Percentiles rank a stretch among this genome's conserved stretches.
Evolutionary conservation across 2,888 invertebrate genomes (phyloP).

Genomic region (Galeruca laticollis): DNA sequence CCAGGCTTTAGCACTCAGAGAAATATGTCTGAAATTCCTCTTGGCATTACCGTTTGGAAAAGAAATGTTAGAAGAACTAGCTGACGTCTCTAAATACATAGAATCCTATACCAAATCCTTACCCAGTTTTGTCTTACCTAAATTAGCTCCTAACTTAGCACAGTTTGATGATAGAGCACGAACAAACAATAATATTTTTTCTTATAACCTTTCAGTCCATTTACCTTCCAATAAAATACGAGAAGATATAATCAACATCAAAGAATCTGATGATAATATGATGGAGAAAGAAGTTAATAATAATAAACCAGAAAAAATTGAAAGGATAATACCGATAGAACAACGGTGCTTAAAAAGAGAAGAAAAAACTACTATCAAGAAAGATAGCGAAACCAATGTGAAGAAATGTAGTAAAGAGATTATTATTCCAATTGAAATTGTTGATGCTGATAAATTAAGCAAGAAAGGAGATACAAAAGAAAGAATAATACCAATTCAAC

Average conservation of each 20-base stretch:
- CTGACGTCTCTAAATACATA: constrained; percentile 72
- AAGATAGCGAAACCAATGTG: not conserved
- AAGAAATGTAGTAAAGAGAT: not conserved
- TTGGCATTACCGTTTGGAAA: constrained; percentile 78
- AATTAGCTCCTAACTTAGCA: constrained; percentile 47
- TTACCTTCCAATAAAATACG: constrained; percentile 25
- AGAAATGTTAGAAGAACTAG: constrained; percentile 77
- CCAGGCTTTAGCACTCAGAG: constrained; percentile 67
- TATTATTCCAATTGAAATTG: constrained; percentile 31
- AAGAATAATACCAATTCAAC: constrained; percentile 19
- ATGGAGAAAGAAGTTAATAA: constrained; percentile 1
- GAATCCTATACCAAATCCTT: constrained; percentile 51
- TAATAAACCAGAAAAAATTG: not conserved
- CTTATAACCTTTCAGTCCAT: constrained; percentile 49
- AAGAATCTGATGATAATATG: constrained; percentile 2
- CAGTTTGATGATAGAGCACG: constrained; percentile 40
- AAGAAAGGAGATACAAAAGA: constrained; percentile 25
- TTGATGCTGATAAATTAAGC: not conserved
- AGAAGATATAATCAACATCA: constrained; percentile 18
- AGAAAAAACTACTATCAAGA: too few relatives aligned
- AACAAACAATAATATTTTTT: constrained; percentile 46
- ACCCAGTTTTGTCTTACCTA: constrained; percentile 45
- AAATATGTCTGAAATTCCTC: constrained; percentile 76
- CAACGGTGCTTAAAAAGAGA: not conserved
- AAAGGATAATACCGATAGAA: constrained; percentile 9